Percentiles rank a stretch among this genome's conserved stretches.
Evolutionary conservation across 2,888 invertebrate genomes (phyloP).

Genomic region (Ferrisia virgata): DNA sequence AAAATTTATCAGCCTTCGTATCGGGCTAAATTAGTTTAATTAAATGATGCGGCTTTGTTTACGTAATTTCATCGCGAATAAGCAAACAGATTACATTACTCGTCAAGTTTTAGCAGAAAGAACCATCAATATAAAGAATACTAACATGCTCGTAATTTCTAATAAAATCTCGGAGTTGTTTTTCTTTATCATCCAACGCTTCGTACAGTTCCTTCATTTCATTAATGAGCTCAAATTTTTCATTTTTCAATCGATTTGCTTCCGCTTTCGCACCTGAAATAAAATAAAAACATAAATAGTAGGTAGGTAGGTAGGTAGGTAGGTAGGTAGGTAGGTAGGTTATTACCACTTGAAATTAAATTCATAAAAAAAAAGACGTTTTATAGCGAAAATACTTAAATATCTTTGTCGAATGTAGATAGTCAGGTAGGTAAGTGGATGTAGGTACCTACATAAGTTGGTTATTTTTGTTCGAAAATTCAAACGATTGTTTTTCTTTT

Average conservation of each 20-base stretch:
- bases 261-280: slow-evolving; percentile 76
- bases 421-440: neutral
- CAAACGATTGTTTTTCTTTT: neutral
- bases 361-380: too few species aligned
- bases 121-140: slow-evolving; percentile 29
- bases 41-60: slow-evolving; percentile 19
- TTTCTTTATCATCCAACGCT: slow-evolving; percentile 91
- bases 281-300: neutral
- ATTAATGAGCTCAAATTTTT: slow-evolving; percentile 86
- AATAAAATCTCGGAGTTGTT: slow-evolving; percentile 88
- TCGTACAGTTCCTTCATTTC: slow-evolving; percentile 94
- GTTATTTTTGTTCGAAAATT: neutral
- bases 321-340: neutral
- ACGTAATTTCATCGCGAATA: slow-evolving; percentile 10
- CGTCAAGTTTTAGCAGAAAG: neutral
- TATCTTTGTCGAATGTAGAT: too few species aligned
- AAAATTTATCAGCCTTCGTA: neutral
- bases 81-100: slow-evolving; percentile 10
- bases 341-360: neutral
- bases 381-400: too few species aligned
- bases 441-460: neutral
- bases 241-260: slow-evolving; percentile 84
- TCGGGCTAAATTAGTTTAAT: neutral
- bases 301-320: neutral
- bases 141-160: slow-evolving; percentile 86